These are phyloP conservation scores for Macquaria ambigua DNA, from an alignment of 2,113 vertebrate species.

Conservation along the genomic window DNA sequence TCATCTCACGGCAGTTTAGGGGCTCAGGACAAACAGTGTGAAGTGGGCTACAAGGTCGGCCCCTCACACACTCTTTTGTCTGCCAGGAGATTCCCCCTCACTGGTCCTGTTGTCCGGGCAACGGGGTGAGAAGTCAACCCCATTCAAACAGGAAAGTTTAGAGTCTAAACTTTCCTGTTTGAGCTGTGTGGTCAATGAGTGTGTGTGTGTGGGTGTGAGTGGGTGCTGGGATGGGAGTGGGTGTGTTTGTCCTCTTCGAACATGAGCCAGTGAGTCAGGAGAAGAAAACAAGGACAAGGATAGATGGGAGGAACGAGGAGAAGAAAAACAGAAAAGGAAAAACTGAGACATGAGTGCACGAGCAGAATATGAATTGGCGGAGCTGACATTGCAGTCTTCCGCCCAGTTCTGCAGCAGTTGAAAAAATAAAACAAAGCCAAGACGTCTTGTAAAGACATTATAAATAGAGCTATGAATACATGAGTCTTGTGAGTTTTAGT, in stretches of 20 bases:
- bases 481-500: slow-evolving; percentile 56
- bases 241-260: slow-evolving; percentile 51
- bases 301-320: slow-evolving; percentile 10
- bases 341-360: slow-evolving; percentile 7
- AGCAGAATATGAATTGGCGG: slow-evolving; percentile 60
- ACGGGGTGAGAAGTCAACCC: slow-evolving; percentile 78
- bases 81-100: slow-evolving; percentile 65
- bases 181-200: slow-evolving; percentile 40
- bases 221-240: neutral
- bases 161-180: too few relatives aligned
- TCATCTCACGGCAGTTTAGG: slow-evolving; percentile 65
- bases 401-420: slow-evolving; percentile 20
- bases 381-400: slow-evolving; percentile 46
- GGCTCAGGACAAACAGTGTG: slow-evolving; percentile 77
- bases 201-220: neutral
- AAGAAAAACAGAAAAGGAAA: slow-evolving; percentile 22
- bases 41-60: slow-evolving; percentile 80
- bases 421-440: slow-evolving; percentile 41
- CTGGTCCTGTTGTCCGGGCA: slow-evolving; percentile 62
- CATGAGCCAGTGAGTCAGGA: slow-evolving; percentile 43
- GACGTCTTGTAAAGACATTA: slow-evolving; percentile 45
- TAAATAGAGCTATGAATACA: slow-evolving; percentile 60
- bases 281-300: slow-evolving; percentile 51
- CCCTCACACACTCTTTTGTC: slow-evolving; percentile 76
- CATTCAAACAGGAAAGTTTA: slow-evolving; percentile 67